phyloP scores from a whole-genome alignment of 1,140 invertebrate species.

The Coenobita brevimanus region DNA sequence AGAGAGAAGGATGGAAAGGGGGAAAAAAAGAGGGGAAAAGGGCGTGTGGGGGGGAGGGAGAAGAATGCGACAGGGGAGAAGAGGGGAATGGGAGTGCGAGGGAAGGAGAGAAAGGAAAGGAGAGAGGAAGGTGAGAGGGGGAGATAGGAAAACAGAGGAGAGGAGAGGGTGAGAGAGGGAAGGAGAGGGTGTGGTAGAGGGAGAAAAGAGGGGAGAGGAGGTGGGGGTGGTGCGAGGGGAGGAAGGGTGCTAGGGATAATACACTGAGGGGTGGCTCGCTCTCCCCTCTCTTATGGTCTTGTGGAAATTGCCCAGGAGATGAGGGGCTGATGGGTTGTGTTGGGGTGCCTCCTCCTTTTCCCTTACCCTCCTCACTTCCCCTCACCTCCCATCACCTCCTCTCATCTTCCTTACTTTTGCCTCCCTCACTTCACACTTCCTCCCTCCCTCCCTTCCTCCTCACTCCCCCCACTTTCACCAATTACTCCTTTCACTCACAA shows the following conservation, averaged over 20 bases:
- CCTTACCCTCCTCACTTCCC: neutral
- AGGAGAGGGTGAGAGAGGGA: neutral
- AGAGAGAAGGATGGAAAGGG: too few relatives aligned
- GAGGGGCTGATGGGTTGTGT: constrained; percentile 18
- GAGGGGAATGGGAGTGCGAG: neutral
- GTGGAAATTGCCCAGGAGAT: constrained; percentile 29
- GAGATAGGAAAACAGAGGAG: neutral
- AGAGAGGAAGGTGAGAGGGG: neutral
- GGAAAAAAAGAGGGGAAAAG: too few relatives aligned
- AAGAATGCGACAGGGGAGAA: neutral
- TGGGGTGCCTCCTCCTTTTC: neutral
- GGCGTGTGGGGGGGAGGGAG: neutral
- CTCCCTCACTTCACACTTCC: neutral
- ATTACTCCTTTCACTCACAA: neutral
- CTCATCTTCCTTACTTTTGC: neutral
- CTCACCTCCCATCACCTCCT: neutral
- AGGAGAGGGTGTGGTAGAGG: neutral
- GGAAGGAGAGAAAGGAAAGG: neutral
- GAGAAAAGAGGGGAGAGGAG: neutral
- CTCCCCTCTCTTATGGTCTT: constrained; percentile 4
- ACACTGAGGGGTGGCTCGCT: too few relatives aligned
- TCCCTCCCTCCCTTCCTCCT: neutral
- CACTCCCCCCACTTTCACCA: neutral
- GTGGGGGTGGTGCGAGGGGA: neutral
- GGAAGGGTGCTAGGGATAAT: too few relatives aligned